Conservation (phyloP, 2,113 vertebrate species). For the Antennarius striatus region DNA sequence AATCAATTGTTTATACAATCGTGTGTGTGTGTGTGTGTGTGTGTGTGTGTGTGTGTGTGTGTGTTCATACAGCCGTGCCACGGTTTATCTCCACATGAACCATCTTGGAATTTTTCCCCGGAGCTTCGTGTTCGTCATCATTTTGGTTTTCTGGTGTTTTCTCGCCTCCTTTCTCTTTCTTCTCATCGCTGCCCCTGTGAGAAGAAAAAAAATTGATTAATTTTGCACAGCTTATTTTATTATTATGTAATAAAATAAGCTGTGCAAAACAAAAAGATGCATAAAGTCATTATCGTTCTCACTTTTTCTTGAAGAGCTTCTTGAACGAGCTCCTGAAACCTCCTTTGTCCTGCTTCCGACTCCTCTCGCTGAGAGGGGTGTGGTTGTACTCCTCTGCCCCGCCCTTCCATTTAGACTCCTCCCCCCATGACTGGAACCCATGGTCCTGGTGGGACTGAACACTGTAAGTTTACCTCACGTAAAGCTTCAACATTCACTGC, state of each 20-base stretch:
- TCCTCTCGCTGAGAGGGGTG: constrained; percentile 90
- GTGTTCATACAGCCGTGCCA: constrained; percentile 85
- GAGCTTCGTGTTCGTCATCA: constrained; percentile 75
- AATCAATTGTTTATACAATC: neutral
- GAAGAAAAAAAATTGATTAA: neutral
- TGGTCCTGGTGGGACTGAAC: constrained; percentile 63
- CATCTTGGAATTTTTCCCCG: constrained; percentile 74
- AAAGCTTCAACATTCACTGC: neutral
- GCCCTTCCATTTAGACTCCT: constrained; percentile 79
- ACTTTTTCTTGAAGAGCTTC: constrained; percentile 99
- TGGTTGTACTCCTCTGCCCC: constrained; percentile 87
- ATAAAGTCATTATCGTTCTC: constrained; percentile 61
- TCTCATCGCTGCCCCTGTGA: constrained; percentile 82
- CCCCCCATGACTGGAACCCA: constrained; percentile 66
- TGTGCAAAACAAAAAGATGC: neutral
- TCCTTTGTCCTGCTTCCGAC: constrained; percentile 92
- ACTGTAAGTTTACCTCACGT: neutral
- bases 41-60: constrained; percentile 1
- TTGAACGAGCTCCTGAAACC: constrained; percentile 97
- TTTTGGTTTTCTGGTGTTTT: constrained; percentile 78
- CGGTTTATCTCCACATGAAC: constrained; percentile 80
- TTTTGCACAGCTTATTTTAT: neutral
- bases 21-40: neutral
- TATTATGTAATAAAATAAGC: neutral
- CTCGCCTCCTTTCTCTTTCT: constrained; percentile 84